A percentile compares a stretch with the other conserved stretches of the same genome.
Conservation (phyloP, 2,888 invertebrate species). For the Villa cingulata region DNA sequence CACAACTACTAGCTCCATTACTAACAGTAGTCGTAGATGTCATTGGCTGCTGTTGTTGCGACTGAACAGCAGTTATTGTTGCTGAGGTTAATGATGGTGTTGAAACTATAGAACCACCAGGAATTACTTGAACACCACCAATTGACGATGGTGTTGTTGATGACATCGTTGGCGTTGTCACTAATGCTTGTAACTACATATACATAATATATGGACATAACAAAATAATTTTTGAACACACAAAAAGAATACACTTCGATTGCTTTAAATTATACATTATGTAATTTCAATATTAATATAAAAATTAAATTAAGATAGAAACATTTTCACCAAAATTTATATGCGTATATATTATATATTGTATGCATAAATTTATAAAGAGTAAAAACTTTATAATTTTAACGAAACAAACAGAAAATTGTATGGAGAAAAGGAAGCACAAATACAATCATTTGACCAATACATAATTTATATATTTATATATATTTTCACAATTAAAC, state of each 20-base stretch:
- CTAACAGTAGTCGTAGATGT: constrained; percentile 22
- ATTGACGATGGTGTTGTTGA: constrained; percentile 19
- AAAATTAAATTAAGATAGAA: too few species aligned
- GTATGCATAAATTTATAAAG: too few species aligned
- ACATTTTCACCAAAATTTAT: too few species aligned
- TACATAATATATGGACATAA: constrained; percentile 12
- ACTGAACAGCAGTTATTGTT: constrained; percentile 13
- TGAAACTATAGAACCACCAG: constrained; percentile 12
- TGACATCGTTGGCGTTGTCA: constrained; percentile 34
- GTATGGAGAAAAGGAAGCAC: too few species aligned
- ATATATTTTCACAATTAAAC: too few species aligned
- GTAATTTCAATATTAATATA: too few species aligned
- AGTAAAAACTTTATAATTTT: too few species aligned
- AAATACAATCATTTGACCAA: too few species aligned
- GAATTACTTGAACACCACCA: constrained; percentile 29
- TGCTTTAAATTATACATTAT: not conserved
- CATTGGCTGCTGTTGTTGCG: constrained; percentile 22
- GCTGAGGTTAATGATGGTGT: constrained; percentile 22
- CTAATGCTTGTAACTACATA: constrained; percentile 36
- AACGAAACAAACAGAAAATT: too few species aligned
- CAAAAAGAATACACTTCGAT: too few species aligned
- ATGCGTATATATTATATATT: too few species aligned
- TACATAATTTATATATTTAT: too few species aligned
- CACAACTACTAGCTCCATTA: constrained; percentile 8
- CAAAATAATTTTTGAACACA: not conserved